phyloP scores from a whole-genome alignment of 2,113 vertebrate genomes.

The Leucopsar rothschildi region DNA sequence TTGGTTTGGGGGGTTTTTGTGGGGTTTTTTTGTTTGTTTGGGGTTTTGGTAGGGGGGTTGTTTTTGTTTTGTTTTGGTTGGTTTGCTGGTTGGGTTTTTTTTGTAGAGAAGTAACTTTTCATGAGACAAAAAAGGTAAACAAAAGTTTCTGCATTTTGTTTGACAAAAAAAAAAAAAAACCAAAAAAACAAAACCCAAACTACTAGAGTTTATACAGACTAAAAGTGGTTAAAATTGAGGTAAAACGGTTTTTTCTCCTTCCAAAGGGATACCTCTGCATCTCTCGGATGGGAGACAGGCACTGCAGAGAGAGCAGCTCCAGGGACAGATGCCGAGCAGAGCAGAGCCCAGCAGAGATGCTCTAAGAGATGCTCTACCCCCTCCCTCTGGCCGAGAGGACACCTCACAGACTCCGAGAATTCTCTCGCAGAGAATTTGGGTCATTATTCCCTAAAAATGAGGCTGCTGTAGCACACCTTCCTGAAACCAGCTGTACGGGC shows the following conservation, averaged over 20 bases:
- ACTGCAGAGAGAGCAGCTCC: neutral
- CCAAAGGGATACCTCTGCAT: neutral
- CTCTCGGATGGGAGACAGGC: neutral
- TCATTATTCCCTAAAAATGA: neutral
- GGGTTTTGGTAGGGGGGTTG: neutral
- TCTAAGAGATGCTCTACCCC: constrained; percentile 2
- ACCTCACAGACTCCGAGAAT: neutral
- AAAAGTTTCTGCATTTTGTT: neutral
- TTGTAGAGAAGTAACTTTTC: neutral
- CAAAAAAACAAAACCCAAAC: neutral
- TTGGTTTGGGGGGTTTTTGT: neutral
- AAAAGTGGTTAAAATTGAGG: neutral
- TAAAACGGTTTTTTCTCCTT: accelerated
- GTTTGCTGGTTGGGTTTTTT: too few species aligned
- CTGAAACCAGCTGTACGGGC: neutral
- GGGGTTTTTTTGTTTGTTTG: neutral
- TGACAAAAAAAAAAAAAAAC: neutral
- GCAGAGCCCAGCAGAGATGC: neutral
- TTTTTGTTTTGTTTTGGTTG: neutral
- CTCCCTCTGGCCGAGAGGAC: neutral
- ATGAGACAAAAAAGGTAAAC: neutral
- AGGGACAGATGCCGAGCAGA: neutral
- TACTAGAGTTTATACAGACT: neutral
- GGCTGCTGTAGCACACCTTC: accelerated
- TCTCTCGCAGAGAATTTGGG: neutral